Base-by-base conservation (phyloP, 2,113 vertebrate genomes). In the Pomatostomus ruficeps region DNA sequence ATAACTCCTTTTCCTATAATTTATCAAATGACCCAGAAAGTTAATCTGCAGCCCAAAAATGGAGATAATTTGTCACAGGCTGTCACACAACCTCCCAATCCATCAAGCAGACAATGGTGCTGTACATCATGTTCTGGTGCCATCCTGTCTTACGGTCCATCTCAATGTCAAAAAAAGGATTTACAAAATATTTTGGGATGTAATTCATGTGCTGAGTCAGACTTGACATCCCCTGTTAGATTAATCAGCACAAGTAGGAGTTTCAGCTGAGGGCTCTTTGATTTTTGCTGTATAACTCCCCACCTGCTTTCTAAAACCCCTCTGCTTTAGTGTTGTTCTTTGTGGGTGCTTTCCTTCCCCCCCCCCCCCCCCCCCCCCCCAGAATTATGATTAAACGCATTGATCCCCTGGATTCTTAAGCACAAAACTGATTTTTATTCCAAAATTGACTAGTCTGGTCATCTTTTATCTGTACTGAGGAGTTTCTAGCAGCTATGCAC, bases 21-120 rank as follows among this genome's bases (percentile, higher is more conserved):
- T 94, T 92, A 91, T 89, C 89, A 91, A 93, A 94, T 88, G 75
- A 83, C 77, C 63, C 80, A 85, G 75, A 88, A 93, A 96, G 96
- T 96, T 82, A 90, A 87, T 87, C 87, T 88, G 77, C 88, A 80
- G 78, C 78, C 70, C 61, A 63, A 59, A 85, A 72, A 85, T 78
- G 77, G 65, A 91, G 89, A 90, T 93, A 33, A 29, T 95, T 96
- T 96, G 72, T 95, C 94, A 71, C 36, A 19, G 36, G 48, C 5
- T 76, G 90, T 90, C 91, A 93, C 75, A 74, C 66, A 89, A 54
- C 61, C 45, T 33, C 55, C 59, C 10, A 2, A 82, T 94, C 95
- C 73, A 61, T 96, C 94, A 95, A 31, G 75, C 66, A 52, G 91
- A 52, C 70, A 65, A 35, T 12, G 67, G 48, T 62, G 75, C 87